Conservation (phyloP, 92 coral and sea anemone genomes). For the Hydrozoanthus gracilis region DNA sequence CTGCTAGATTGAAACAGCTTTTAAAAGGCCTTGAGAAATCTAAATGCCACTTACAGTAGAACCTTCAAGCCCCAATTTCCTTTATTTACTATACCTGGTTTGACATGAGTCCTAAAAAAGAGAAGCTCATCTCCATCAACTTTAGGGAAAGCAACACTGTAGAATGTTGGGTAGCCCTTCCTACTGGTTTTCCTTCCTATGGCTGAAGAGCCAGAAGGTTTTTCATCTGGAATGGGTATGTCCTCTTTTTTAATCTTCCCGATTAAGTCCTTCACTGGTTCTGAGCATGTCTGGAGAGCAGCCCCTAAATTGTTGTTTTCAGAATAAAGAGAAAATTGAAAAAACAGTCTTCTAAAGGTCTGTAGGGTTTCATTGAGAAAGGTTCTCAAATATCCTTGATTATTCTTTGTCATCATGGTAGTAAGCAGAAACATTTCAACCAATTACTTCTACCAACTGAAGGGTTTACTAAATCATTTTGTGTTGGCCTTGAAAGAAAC, state of each 20-base stretch:
- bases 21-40: no score
- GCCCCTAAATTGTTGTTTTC: constrained; percentile 47
- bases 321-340: background rate
- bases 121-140: constrained; percentile 71
- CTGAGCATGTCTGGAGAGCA: constrained; percentile 59
- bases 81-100: constrained; percentile 74
- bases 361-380: no score
- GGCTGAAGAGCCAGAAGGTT: constrained; percentile 40
- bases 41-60: no score
- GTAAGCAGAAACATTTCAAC: no score
- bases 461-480: no score
- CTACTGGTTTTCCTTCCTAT: constrained; percentile 12
- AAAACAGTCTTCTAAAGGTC: no score
- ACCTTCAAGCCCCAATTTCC: background rate
- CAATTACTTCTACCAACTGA: no score
- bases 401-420: no score
- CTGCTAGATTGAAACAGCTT: no score
- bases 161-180: constrained; percentile 34
- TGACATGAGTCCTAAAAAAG: constrained; percentile 92
- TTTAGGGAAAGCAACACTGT: constrained; percentile 83
- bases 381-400: no score
- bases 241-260: constrained; percentile 86
- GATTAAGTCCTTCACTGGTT: constrained; percentile 61
- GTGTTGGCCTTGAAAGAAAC: no score
- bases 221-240: constrained; percentile 49